Percentiles rank a stretch among this genome's conserved stretches.
Evolutionary conservation across 2,113 vertebrate genomes (phyloP).

Genomic region (Bubo blakistoni): DNA sequence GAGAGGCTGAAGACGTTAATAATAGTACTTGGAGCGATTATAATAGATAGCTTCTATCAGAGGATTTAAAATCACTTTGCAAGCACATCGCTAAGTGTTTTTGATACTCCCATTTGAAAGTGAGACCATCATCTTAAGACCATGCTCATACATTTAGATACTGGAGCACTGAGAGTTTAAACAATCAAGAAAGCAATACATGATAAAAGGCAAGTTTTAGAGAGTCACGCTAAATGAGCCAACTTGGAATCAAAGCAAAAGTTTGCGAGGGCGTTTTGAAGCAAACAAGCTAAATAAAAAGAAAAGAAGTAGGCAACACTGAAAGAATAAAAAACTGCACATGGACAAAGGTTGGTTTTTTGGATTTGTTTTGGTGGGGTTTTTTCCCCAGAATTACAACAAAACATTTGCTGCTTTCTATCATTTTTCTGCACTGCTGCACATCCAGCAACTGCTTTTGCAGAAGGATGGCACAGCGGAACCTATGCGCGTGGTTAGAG

Average conservation of each 20-base stretch:
- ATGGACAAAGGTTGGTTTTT: neutral
- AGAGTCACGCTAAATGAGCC: neutral
- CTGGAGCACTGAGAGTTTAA: neutral
- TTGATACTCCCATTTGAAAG: conserved; percentile 43
- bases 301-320: neutral
- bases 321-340: neutral
- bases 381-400: neutral
- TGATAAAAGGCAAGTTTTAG: neutral
- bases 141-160: neutral
- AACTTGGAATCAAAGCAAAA: neutral
- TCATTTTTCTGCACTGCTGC: neutral
- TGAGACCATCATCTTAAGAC: conserved; percentile 30
- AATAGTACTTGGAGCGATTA: conserved; percentile 3
- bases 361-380: neutral
- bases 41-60: conserved; percentile 42
- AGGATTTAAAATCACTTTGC: conserved; percentile 30
- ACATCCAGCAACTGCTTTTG: neutral
- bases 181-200: neutral
- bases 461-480: neutral
- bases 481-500: accelerated
- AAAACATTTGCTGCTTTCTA: neutral
- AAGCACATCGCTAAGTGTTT: conserved; percentile 17
- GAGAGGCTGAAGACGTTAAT: conserved; percentile 47
- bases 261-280: neutral
- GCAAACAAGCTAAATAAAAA: neutral